A percentile compares a stretch with the other conserved stretches of the same genome.
Evolutionary conservation across 2,113 vertebrate species (phyloP).

Genomic region (Cyphomyrus discorhynchus): DNA sequence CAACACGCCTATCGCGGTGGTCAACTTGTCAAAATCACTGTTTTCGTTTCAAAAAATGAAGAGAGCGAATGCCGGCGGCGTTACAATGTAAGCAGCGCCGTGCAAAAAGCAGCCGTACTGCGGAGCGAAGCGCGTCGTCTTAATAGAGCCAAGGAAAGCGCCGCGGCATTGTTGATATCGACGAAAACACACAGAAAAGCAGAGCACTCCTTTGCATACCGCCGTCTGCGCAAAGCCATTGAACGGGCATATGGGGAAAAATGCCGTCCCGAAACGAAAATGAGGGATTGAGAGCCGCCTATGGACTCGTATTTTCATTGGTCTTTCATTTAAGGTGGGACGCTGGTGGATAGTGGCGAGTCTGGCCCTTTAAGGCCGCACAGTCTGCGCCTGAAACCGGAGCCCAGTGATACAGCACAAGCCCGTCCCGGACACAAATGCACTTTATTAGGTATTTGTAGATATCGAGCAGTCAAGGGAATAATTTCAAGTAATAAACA

Average conservation of each 20-base stretch:
- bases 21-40: constrained; percentile 14
- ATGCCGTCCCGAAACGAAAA: background rate
- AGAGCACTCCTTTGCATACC: constrained; percentile 7
- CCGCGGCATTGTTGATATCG: background rate
- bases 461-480: background rate
- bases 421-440: background rate
- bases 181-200: background rate
- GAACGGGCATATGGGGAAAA: background rate
- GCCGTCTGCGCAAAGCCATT: constrained; percentile 17
- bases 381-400: background rate
- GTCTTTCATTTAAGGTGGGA: constrained; percentile 1
- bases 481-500: background rate
- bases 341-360: background rate
- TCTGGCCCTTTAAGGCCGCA: constrained; percentile 5
- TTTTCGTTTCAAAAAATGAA: background rate
- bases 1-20: constrained; percentile 19
- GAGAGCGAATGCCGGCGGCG: background rate
- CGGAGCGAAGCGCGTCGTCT: background rate
- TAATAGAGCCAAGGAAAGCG: background rate
- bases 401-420: background rate
- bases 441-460: background rate
- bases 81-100: background rate
- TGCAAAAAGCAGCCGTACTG: background rate
- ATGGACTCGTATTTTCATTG: background rate
- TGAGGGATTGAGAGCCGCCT: background rate